Base-by-base conservation (phyloP, 2,888 invertebrate species). In the Coleophora deauratella region DNA sequence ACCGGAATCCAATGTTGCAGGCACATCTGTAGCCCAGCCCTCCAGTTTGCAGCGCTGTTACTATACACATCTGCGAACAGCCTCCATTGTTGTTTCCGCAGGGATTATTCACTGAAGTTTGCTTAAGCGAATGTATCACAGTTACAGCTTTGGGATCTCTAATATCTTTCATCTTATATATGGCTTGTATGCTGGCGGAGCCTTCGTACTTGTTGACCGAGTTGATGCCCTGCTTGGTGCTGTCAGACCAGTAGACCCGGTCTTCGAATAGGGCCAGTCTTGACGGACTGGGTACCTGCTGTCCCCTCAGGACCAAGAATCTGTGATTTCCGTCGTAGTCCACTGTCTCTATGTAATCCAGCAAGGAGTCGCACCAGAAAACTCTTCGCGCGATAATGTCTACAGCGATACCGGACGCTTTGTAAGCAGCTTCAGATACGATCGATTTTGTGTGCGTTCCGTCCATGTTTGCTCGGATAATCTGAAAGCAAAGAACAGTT, bases 311-410 rank as follows among this genome's bases (percentile, higher is more conserved):
- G 0, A 96, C 91, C 68, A 94, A 88, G 46, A 93, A 91, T 48
- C 97, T 87, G 53, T 93, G 90, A 45, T 90, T 88, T 0, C 98
- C 98, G 39, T 95, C 91, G 72, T 99, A 99, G 72, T 98, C 96
- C 0, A 97, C 95, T 0, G 97, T 95, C 66, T 98, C 98, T 49
- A 99, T 96, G 68, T 98, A 96, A 78, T 99, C 98, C 40, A 98
- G 80, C 10, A 97, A 84, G 0, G 96, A 94, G 71, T 99, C 99
- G 61, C 98, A 97, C 98, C 98, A 99, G 78, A 95, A 98, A 7
- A 99, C 91, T 38, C 98, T 84, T 59, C 94, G 91, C 0, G 93
- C 91, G 15, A 96, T 92, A n/a, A 94, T 91, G 73, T 99, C 98
- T 0, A 97, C 91, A 0, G 97, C 91, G 9, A 98, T 90, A 3